Evolutionary conservation across 1,140 invertebrate genomes (phyloP).

Genomic region (Calliphora vicina): DNA sequence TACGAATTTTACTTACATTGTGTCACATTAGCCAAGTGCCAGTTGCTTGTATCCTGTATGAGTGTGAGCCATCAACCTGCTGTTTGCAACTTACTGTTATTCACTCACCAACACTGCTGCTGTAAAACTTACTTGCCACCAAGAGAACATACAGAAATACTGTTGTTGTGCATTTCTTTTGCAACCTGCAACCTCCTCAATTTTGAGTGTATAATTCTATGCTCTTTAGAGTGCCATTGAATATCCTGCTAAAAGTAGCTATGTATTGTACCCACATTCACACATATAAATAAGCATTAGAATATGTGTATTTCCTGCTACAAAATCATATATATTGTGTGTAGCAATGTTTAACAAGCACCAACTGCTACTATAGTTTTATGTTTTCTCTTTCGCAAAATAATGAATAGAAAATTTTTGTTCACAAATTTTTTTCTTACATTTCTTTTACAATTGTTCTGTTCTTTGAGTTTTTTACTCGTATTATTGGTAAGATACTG

Average conservation of each 20-base stretch:
- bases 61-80: neutral
- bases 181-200: no score
- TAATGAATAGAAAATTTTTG: no score
- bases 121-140: no score
- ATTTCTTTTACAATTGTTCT: no score
- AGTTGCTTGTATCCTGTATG: neutral
- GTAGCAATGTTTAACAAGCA: neutral
- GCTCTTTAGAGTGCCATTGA: neutral
- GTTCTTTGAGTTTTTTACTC: no score
- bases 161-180: no score
- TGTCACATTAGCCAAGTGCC: conserved; percentile 2
- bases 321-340: neutral
- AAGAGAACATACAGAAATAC: no score
- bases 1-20: neutral
- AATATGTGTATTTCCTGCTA: neutral
- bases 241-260: neutral
- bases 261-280: no score
- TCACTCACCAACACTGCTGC: neutral
- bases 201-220: neutral
- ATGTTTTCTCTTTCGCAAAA: no score
- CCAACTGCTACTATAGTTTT: neutral
- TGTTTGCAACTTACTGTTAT: neutral
- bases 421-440: no score
- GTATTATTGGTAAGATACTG: no score
- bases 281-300: neutral